Evolutionary conservation across 2,797 vertebrate species (phyloP).

Genomic region (Anas bernieri): DNA sequence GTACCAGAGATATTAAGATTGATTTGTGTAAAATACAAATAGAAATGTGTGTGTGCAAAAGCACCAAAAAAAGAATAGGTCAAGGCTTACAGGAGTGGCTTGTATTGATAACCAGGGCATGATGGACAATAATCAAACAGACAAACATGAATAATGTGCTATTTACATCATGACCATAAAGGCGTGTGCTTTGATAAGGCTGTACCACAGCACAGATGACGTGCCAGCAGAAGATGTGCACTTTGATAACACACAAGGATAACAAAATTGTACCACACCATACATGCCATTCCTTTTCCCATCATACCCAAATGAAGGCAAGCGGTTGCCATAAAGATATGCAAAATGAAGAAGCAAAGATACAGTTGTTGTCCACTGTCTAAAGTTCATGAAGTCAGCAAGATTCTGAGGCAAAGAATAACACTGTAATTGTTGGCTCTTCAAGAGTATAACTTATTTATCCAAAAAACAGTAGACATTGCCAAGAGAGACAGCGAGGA

Average conservation of each 20-base stretch:
- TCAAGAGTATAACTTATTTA: not conserved
- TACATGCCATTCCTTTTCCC: not conserved
- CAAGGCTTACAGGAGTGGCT: not conserved
- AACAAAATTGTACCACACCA: not conserved
- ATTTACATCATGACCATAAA: not conserved
- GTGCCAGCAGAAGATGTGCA: slow-evolving; percentile 5
- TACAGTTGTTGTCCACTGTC: not conserved
- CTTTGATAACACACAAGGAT: not conserved
- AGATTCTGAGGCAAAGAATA: not conserved
- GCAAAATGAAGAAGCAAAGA: not conserved
- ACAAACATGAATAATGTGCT: not conserved
- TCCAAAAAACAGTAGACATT: not conserved
- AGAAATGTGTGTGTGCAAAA: not conserved
- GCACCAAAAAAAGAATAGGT: not conserved
- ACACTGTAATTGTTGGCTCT: not conserved
- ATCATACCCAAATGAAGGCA: not conserved
- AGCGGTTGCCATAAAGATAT: not conserved
- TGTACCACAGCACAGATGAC: not conserved
- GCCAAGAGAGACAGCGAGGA: not conserved
- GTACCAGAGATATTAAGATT: not conserved
- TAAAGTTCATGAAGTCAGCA: not conserved
- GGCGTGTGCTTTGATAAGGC: not conserved
- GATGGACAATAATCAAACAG: not conserved
- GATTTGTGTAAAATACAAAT: not conserved
- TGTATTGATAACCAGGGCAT: not conserved